phyloP scores from a whole-genome alignment of 2,888 invertebrate genomes.

The Campoplex capitator region DNA sequence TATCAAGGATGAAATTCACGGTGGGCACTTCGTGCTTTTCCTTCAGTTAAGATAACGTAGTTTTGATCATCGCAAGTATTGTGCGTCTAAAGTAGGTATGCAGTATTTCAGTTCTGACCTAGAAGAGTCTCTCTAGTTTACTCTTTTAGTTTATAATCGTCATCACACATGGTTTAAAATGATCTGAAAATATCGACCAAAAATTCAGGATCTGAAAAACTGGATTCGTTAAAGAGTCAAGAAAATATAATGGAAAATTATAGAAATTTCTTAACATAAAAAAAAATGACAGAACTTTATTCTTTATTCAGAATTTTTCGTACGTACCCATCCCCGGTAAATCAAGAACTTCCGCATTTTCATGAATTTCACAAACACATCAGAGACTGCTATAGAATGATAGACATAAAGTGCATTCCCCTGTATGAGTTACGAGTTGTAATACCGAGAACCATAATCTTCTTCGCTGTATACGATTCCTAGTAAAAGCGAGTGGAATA shows the following conservation, averaged over 20 bases:
- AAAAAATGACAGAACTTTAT: neutral
- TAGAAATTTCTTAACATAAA: neutral
- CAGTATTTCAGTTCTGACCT: neutral
- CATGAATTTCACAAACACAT: conserved; percentile 34
- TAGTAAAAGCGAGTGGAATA: neutral
- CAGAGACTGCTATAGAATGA: conserved; percentile 5
- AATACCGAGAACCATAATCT: conserved; percentile 51
- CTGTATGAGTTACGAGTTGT: conserved; percentile 57
- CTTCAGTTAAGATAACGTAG: neutral
- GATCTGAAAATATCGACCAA: neutral
- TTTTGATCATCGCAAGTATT: neutral
- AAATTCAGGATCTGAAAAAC: neutral
- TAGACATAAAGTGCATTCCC: conserved; percentile 50
- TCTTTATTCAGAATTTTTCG: neutral
- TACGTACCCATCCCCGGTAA: neutral
- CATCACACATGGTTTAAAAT: neutral
- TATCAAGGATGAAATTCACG: neutral
- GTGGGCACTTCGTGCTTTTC: neutral
- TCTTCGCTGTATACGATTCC: conserved; percentile 19
- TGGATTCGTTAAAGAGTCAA: no score
- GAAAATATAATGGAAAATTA: neutral
- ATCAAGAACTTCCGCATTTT: conserved; percentile 18
- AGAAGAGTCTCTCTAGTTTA: no score
- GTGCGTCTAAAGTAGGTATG: neutral
- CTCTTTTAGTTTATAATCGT: no score